phyloP scores from a whole-genome alignment of 64 coral and sea anemone species.

The Platygyra sinensis region DNA sequence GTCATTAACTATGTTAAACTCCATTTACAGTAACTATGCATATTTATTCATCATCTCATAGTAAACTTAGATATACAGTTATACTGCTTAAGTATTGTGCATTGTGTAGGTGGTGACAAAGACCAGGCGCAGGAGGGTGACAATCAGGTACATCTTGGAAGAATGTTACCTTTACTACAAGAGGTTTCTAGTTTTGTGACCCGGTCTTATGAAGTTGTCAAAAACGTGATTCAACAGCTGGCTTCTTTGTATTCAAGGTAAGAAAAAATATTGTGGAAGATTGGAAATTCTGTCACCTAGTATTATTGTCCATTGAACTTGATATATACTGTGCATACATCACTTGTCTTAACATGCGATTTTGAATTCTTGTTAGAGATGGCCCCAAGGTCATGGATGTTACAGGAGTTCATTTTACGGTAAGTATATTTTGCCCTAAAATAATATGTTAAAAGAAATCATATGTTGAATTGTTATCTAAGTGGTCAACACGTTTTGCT shows the following conservation, averaged over 20 bases:
- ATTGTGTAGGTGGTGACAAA: slow-evolving; percentile 72
- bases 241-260: slow-evolving; percentile 91
- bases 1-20: too few species aligned
- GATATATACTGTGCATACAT: too few species aligned
- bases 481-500: too few species aligned
- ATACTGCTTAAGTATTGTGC: not conserved
- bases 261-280: not conserved
- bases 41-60: too few species aligned
- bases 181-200: slow-evolving; percentile 96
- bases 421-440: slow-evolving; percentile 20
- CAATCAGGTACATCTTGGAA: slow-evolving; percentile 84
- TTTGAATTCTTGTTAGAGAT: slow-evolving; percentile 30
- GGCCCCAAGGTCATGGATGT: slow-evolving; percentile 95
- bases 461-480: too few species aligned
- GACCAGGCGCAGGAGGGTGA: slow-evolving; percentile 82
- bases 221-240: slow-evolving; percentile 93
- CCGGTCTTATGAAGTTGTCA: slow-evolving; percentile 89
- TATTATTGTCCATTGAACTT: too few species aligned
- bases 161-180: slow-evolving; percentile 90
- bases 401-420: slow-evolving; percentile 92
- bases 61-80: too few species aligned
- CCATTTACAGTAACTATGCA: too few species aligned
- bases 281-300: too few species aligned
- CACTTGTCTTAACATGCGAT: too few species aligned
- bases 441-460: too few species aligned